Evolutionary conservation across 2,113 vertebrate genomes (phyloP).

Genomic region (Vombatus ursinus): DNA sequence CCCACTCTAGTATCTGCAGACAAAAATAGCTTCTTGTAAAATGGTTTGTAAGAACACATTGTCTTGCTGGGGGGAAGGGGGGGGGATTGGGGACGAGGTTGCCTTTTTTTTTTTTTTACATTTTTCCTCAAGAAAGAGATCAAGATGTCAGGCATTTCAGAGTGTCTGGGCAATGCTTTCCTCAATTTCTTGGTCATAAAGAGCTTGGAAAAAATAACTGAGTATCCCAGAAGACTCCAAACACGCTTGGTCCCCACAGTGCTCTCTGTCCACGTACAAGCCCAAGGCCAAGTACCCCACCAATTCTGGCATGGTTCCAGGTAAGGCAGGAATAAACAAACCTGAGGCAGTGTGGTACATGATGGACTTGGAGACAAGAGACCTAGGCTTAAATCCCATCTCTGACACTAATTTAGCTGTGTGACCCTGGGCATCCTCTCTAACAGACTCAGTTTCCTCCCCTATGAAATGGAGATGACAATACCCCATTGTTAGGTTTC

Average conservation of each 20-base stretch:
- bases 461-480: background rate
- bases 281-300: background rate
- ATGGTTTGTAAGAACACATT: conserved; percentile 68
- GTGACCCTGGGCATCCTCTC: background rate
- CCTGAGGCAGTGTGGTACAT: background rate
- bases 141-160: conserved; percentile 41
- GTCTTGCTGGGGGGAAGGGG: background rate
- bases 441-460: background rate
- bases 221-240: background rate
- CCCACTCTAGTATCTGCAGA: conserved; percentile 64
- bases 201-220: background rate
- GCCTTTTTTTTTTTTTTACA: background rate
- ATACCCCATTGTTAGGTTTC: background rate
- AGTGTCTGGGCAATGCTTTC: background rate
- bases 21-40: conserved; percentile 76
- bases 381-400: background rate
- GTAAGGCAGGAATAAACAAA: background rate
- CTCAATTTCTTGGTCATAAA: background rate
- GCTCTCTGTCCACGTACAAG: background rate
- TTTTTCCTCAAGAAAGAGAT: conserved; percentile 67
- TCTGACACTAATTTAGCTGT: background rate
- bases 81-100: no score
- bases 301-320: background rate
- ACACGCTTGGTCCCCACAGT: background rate
- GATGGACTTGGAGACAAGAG: background rate